phyloP scores from a whole-genome alignment of 2,888 invertebrate species.

The Lycaena phlaeas region DNA sequence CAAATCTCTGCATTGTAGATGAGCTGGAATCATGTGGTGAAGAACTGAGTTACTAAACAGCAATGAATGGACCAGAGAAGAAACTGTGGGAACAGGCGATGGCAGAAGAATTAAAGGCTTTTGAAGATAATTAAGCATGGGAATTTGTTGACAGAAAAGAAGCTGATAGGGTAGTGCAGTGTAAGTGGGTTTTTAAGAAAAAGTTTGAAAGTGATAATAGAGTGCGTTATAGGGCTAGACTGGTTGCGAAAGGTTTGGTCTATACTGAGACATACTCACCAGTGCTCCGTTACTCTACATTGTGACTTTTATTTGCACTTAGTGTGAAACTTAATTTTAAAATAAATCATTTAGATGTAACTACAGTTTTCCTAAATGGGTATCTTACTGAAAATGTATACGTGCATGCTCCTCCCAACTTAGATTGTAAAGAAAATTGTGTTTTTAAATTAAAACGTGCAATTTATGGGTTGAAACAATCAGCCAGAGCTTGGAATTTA shows the following conservation, averaged over 20 bases:
- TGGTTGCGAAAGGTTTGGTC: background rate
- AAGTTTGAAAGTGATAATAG: background rate
- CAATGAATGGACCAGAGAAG: background rate
- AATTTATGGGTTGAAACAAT: background rate
- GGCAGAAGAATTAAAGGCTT: background rate
- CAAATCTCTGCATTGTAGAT: background rate
- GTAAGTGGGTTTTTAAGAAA: no score
- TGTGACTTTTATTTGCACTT: background rate
- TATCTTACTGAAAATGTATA: background rate
- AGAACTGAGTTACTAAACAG: background rate
- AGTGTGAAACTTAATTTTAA: background rate
- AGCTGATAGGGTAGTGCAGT: conserved; percentile 2
- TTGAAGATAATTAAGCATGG: background rate
- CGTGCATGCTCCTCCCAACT: background rate
- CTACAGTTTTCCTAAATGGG: background rate
- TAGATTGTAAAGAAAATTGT: background rate
- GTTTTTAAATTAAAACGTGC: background rate
- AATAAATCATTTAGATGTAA: background rate
- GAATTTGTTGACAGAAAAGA: background rate
- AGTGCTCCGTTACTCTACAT: background rate
- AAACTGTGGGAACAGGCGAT: background rate
- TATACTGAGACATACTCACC: background rate
- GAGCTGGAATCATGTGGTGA: background rate
- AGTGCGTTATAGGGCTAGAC: background rate
- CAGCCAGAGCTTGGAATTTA: background rate